Conservation (phyloP, 2,113 vertebrate genomes). For the Strix aluco region DNA sequence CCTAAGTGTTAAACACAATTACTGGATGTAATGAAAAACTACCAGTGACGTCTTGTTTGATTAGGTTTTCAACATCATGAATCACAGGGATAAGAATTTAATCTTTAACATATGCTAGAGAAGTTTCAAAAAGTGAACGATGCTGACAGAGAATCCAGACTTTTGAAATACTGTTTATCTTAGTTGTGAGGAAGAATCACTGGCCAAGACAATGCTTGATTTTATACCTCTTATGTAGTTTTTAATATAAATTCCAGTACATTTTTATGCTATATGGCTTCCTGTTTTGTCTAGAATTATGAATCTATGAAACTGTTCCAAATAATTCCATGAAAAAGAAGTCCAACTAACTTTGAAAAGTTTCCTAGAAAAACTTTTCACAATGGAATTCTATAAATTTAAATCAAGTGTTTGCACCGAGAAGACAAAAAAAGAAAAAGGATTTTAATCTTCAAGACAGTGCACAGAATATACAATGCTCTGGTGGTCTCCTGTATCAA, state of each 20-base stretch:
- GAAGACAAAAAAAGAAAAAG: background rate
- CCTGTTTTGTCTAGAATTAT: constrained; percentile 79
- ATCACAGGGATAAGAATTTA: constrained; percentile 17
- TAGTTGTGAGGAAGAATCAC: background rate
- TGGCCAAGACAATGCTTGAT: background rate
- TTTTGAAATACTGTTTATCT: constrained; percentile 41
- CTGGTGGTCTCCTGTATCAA: background rate
- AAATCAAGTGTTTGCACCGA: background rate
- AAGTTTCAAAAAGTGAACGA: background rate
- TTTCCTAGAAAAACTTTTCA: constrained; percentile 20
- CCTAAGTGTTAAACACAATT: background rate
- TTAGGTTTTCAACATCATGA: constrained; percentile 27
- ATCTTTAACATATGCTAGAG: constrained; percentile 36
- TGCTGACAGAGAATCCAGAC: constrained; percentile 10
- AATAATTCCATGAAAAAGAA: constrained; percentile 33
- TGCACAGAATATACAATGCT: background rate
- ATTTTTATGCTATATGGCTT: constrained; percentile 49
- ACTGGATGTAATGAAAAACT: background rate
- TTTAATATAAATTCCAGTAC: constrained; percentile 25
- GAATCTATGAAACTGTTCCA: constrained; percentile 41
- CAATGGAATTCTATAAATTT: background rate
- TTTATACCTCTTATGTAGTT: constrained; percentile 38
- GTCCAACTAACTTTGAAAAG: constrained; percentile 38
- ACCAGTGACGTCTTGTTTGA: background rate
- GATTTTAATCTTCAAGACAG: background rate